phyloP scores from a whole-genome alignment of 2,113 vertebrate species.

The Rousettus leschenaultii region DNA sequence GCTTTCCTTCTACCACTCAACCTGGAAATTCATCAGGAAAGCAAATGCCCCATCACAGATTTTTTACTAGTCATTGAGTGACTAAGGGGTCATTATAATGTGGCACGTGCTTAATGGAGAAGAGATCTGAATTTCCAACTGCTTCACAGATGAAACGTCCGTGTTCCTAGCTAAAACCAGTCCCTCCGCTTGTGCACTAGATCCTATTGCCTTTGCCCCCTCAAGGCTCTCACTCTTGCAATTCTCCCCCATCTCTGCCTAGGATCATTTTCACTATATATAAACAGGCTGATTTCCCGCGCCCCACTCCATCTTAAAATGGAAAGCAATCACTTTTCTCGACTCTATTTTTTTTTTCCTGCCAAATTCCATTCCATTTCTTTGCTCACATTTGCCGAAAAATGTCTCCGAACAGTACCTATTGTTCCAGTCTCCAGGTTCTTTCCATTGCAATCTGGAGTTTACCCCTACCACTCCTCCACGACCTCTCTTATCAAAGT shows the following conservation, averaged over 20 bases:
- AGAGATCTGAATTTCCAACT: background rate
- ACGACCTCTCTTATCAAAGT: background rate
- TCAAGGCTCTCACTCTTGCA: background rate
- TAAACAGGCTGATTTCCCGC: background rate
- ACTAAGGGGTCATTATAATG: background rate
- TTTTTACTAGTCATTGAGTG: background rate
- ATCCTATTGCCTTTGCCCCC: background rate
- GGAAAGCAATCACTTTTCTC: background rate
- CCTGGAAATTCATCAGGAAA: background rate
- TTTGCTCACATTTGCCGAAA: background rate
- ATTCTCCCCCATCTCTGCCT: background rate
- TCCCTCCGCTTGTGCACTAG: background rate
- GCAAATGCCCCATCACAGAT: background rate
- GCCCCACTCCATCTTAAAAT: background rate
- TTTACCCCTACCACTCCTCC: background rate
- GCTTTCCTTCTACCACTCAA: background rate
- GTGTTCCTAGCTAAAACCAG: background rate
- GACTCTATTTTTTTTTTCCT: background rate
- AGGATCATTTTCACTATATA: conserved; percentile 22
- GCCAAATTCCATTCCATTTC: background rate
- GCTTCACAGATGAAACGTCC: background rate
- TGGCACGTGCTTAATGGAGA: background rate
- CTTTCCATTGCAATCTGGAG: background rate
- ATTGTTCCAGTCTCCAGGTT: background rate
- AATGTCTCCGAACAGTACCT: background rate